Base-by-base conservation (phyloP, 2,888 invertebrate genomes). In the Chloroclystis v-ata region DNA sequence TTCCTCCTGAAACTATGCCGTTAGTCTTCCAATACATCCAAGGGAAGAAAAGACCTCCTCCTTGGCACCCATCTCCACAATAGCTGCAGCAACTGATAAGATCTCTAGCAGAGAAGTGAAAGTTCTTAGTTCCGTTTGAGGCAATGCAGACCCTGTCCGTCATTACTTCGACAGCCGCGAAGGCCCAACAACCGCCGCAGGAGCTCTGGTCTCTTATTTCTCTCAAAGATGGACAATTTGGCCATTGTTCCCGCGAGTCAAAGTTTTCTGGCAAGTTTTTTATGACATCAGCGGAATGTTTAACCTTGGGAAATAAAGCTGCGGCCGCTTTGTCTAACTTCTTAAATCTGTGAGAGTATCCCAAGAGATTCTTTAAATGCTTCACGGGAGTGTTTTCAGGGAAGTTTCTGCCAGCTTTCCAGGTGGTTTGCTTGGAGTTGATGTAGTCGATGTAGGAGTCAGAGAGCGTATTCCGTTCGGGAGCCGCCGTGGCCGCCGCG, bases 121-220 rank as follows among this genome's bases (percentile, higher is more conserved):
- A 91, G 71, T 94, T 89, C 9, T 87, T 70, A 10, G 89, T 89
- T 12, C 91, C 95, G 29, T 92, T 90, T 0, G 94, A 93, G 65
- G 93, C 93, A 60, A 95, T 95, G 78, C 97, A 97, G 24, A 92
- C 90, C 41, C 97, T 89, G 78, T 97, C 97, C 1, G 95, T 94
- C 93, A 97, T 97, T 1, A 96, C 94, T 78, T 95, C 96, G 0
- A 94, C 96, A 6, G 96, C 95, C 24, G 95, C 96, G 75, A 96
- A 95, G 1, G 96, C 97, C 97, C 96, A 97, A 80, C 97, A 97
- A 28, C 96, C 96, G 20, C 97, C 97, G 73, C 97, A 97, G n/a
- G 94, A 93, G 6, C 95, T 95, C 59, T 96, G 96, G 78, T 96
- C 95, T 57, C 96, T 89, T 47, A 96, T 91, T 82, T 95, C 94